These are phyloP conservation scores for Silurus lanzhouensis DNA, from an alignment of 2,797 vertebrate species.

Conservation along the genomic window DNA sequence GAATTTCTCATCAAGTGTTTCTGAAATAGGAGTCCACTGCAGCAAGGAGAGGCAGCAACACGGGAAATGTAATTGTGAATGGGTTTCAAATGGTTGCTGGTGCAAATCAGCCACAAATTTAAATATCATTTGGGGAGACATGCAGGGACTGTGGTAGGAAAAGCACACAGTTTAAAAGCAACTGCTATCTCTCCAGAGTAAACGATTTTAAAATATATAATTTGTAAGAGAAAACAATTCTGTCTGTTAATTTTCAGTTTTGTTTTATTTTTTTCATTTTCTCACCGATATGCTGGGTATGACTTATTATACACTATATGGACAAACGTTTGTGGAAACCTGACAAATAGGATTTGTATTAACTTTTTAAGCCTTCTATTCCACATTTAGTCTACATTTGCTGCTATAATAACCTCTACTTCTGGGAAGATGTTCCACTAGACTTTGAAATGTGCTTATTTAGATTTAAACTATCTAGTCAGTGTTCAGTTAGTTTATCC, in stretches of 20 bases:
- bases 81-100: constrained; percentile 63
- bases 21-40: constrained; percentile 52
- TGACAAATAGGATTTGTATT: too few species aligned
- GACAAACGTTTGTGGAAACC: too few species aligned
- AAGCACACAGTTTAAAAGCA: constrained; percentile 62
- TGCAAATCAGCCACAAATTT: constrained; percentile 38
- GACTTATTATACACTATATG: too few species aligned
- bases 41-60: constrained; percentile 62
- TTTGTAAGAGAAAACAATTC: not conserved
- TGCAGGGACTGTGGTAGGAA: constrained; percentile 45
- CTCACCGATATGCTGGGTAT: not conserved
- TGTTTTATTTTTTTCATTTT: not conserved
- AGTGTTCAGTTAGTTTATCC: too few species aligned
- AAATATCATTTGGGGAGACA: constrained; percentile 50
- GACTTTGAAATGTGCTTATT: too few species aligned
- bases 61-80: constrained; percentile 63
- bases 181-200: constrained; percentile 64
- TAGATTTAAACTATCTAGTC: too few species aligned
- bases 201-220: constrained; percentile 47
- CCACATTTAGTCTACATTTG: too few species aligned
- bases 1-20: constrained; percentile 65
- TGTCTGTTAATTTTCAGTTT: not conserved
- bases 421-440: too few species aligned
- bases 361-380: too few species aligned
- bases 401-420: too few species aligned